These are phyloP conservation scores for Holotrichia oblita DNA, from an alignment of 1,140 invertebrate species.

Conservation along the genomic window DNA sequence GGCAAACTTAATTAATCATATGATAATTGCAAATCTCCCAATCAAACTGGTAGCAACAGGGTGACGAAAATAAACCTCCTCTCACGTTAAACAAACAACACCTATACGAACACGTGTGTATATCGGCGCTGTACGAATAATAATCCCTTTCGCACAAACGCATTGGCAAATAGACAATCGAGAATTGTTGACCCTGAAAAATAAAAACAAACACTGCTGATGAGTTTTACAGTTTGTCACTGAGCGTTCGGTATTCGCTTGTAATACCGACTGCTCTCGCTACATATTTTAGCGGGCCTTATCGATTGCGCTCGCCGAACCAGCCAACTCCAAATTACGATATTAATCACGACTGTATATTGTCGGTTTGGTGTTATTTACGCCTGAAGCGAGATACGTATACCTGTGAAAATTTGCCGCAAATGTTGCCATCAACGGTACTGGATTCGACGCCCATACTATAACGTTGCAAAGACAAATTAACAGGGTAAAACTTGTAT, in stretches of 20 bases:
- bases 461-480: not conserved
- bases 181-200: constrained; percentile 7
- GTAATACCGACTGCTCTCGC: not conserved
- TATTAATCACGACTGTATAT: constrained; percentile 14
- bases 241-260: not conserved
- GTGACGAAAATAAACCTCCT: not conserved
- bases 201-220: not conserved
- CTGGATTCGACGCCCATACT: not conserved
- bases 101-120: not conserved
- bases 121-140: not conserved
- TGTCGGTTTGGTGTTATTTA: not conserved
- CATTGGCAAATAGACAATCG: constrained; percentile 7
- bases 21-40: not conserved
- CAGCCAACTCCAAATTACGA: constrained; percentile 6
- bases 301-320: constrained; percentile 3
- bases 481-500: no score
- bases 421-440: not conserved
- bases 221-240: constrained; percentile 20
- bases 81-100: not conserved
- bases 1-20: constrained; percentile 1
- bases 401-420: not conserved
- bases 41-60: not conserved
- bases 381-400: not conserved
- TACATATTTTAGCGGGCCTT: constrained; percentile 16
- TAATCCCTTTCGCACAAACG: not conserved